Evolutionary conservation across 2,797 vertebrate genomes (phyloP), one percentile per base, ranked within the genome.

Genomic region (Sebastes flavidus): DNA sequence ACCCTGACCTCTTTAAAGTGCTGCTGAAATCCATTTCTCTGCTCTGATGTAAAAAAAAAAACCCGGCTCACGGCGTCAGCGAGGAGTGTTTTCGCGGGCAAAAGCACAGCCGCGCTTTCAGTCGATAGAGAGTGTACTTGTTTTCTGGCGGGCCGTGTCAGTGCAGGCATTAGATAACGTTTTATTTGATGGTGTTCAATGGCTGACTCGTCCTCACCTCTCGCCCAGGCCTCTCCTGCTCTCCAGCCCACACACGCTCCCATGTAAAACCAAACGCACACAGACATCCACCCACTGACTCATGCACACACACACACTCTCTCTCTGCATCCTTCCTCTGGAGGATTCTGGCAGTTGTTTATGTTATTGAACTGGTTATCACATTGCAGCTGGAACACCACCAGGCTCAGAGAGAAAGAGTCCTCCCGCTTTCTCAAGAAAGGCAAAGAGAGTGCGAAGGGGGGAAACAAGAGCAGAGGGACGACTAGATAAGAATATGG

Each of bases 121-220:
- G 86, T 90, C 70, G 90, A 89, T 90, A 84, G 75, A 70, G 82
- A 88, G 78, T 61, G 89, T 75, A 52, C 89, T 91, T 86, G 88
- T 91, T 91, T 89, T 81, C 67, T 84, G 89, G 80, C 81, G 72
- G 86, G 80, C 87, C 72, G 72, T 80, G 91, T 91, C 90, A 80
- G 90, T 5, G 83, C 89, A 81, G 73, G 91, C 86, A 83, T 95
- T 94, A 95, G 93, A 94, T 95, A 95, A 95, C 90, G 74, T 59
- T 92, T 94, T 88, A 93, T 95, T 94, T 93, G 90, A 95, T 93
- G 91, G 88, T 89, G 93, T 89, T 93, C 86, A 89, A 87, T 91
- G 91, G 92, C 91, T 94, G 92, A 93, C 92, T 93, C 88, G 87
- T 93, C 90, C 94, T 95, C 94, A 95, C 92, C 94, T 94, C 93